Evolutionary conservation across 2,113 vertebrate genomes (phyloP), one percentile per base, ranked within the genome.

Genomic region (Fukomys damarensis): DNA sequence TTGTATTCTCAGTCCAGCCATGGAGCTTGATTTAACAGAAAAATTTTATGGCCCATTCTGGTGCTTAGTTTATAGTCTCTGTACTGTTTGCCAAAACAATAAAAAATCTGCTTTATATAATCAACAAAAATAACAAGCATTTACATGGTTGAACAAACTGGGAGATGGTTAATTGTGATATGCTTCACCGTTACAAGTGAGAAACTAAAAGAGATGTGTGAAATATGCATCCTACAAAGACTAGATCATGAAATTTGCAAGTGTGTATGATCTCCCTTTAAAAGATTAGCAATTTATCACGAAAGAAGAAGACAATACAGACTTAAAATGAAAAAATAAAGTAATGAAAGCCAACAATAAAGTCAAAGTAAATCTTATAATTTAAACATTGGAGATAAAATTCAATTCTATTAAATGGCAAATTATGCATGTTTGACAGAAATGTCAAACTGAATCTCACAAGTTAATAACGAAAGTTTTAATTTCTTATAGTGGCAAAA

Each of bases 51-150:
- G 24, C 5, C 66, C 52, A 84, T 96, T 94, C 95, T 97, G 92
- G 66, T 86, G 46, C 83, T 93, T 86, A 89, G 91, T 96, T 96
- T 96, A 94, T 63, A 89, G 79, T 32, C 49, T 94, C 63, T 82
- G 30, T 86, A 63, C 89, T 56, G 38, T 96, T 95, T 96, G 89
- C 95, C 91, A 97, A 95, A 97, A 93, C 72, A 77, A 94, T 97
- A 96, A 96, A 97, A 95, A 98, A 19, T 89, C 91, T 96, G 86
- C 46, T 96, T 96, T 96, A 76, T 80, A 93, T 94, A 95, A 97
- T 95, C 80, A 96, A 91, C 91, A 93, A 97, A 96, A 96, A 98
- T 93, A 96, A 96, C 93, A 97, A 97, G 74, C 24, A 81, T 95
- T 95, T 96, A 86, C 92, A 96, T 66, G 92, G 93, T 70, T 96